Evolutionary conservation across 2,888 invertebrate genomes (phyloP), one percentile per base, ranked within the genome.

Genomic region (Drosophila mimica): DNA sequence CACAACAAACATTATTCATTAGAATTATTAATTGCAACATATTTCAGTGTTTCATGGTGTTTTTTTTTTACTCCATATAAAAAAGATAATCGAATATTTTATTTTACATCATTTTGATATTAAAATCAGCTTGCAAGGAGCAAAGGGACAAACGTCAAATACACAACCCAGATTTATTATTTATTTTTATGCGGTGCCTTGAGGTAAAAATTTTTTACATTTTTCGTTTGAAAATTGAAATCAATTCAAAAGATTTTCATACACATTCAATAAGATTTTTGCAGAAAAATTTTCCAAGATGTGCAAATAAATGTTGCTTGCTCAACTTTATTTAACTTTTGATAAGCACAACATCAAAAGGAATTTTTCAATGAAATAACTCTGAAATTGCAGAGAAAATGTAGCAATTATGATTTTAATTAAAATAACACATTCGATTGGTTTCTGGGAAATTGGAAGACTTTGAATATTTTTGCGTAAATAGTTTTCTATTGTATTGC

Each of bases 401-500:
- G 17, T 20, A 9, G 20, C 43, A 25, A 20, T 56, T 31, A 38
- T 13, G 20, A 11, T 36, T 17, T 25, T 20, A 67, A 60, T 63
- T 73, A 33, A 43, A 60, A 59, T 48, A 59, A 57, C 59, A 59
- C 57, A 56, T 51, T 43, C 28, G 38, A 48, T 40, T 48, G 25
- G 31, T 34, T 58, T 25, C 13, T 53, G 46, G 43, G 34, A 25
- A 61, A 34, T 56, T 56, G 38, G 28, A 76, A 59, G 28, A 49
- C 38, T 74, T 61, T 56, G 52, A 34, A 30, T 49, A 77, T 52
- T 59, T 71, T 33, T 61, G 62, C 31, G 31, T 48, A 70, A 79
- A 77, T 71, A 71, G 79, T 61, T 75, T 51, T 57, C 49, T 13
- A 56, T 66, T 70, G 49, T 78, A 58, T 58, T 71, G 48, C 30